Conservation (phyloP, 2,888 invertebrate genomes). For the Nowickia ferox region DNA sequence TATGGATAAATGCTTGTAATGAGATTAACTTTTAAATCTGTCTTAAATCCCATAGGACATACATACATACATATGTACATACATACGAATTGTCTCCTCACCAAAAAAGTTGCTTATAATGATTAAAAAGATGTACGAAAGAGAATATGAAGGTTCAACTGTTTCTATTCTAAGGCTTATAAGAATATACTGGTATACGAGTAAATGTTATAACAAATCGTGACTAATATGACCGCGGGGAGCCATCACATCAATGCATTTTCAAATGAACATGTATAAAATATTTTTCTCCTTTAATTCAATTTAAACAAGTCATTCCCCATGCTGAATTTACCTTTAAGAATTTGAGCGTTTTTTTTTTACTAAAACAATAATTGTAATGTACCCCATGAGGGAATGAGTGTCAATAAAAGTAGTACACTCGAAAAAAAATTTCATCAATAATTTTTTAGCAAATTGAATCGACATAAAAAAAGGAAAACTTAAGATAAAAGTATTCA, state of each 20-base stretch:
- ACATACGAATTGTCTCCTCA: slow-evolving; percentile 48
- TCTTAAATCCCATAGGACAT: slow-evolving; percentile 52
- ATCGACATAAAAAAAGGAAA: no score
- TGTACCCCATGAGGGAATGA: slow-evolving; percentile 12
- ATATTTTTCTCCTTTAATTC: slow-evolving; percentile 40
- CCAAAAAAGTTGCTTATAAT: slow-evolving; percentile 8
- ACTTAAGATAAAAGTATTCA: no score
- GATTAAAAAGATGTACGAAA: background rate
- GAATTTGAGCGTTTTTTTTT: slow-evolving; percentile 8
- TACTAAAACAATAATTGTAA: background rate
- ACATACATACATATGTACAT: no score
- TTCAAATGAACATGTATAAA: slow-evolving; percentile 62
- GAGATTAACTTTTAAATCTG: slow-evolving; percentile 65
- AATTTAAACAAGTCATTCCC: slow-evolving; percentile 62
- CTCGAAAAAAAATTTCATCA: slow-evolving; percentile 26
- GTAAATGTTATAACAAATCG: slow-evolving; percentile 76
- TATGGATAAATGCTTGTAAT: slow-evolving; percentile 61
- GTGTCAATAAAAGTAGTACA: slow-evolving; percentile 36
- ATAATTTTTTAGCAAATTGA: no score
- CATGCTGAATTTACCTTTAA: slow-evolving; percentile 35
- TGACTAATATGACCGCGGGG: slow-evolving; percentile 82
- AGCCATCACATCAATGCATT: slow-evolving; percentile 71
- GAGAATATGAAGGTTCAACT: slow-evolving; percentile 32
- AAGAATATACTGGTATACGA: slow-evolving; percentile 19
- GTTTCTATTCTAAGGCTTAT: slow-evolving; percentile 31